phyloP scores from a whole-genome alignment of 2,113 vertebrate genomes.

The Tetrao urogallus region DNA sequence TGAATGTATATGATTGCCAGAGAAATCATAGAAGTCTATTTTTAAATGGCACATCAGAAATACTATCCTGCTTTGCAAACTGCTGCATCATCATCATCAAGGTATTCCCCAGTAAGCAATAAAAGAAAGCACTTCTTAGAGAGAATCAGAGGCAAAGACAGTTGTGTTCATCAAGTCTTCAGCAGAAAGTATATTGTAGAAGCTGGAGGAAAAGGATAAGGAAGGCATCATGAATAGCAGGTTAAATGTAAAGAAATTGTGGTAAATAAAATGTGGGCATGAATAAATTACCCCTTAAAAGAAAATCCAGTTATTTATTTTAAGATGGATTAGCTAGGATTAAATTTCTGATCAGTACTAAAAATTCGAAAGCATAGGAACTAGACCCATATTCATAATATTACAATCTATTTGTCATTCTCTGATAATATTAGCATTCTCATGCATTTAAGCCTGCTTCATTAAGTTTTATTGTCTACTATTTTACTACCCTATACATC shows the following conservation, averaged over 20 bases:
- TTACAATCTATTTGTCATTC: conserved; percentile 57
- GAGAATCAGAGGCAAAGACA: not conserved
- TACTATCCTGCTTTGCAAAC: not conserved
- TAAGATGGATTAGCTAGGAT: not conserved
- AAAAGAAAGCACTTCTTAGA: not conserved
- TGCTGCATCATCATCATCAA: not conserved
- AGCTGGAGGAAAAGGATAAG: not conserved
- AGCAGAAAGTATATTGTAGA: not conserved
- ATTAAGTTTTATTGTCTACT: conserved; percentile 57
- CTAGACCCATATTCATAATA: conserved; percentile 51
- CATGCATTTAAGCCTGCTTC: conserved; percentile 37
- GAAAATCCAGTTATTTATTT: conserved; percentile 18
- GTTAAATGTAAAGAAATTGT: not conserved
- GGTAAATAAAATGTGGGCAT: not conserved
- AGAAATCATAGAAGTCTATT: not conserved
- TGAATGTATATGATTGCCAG: not conserved
- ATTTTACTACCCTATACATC: conserved; percentile 3
- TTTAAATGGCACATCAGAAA: not conserved
- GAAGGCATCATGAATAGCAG: not conserved
- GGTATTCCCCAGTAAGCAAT: not conserved
- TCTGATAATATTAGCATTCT: conserved; percentile 38
- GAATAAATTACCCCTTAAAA: not conserved
- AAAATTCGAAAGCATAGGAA: conserved; percentile 40
- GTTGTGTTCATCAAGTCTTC: not conserved
- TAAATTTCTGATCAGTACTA: conserved; percentile 23